These are phyloP conservation scores for Stratiomys singularior DNA, from an alignment of 2,888 invertebrate genomes.

Conservation along the genomic window DNA sequence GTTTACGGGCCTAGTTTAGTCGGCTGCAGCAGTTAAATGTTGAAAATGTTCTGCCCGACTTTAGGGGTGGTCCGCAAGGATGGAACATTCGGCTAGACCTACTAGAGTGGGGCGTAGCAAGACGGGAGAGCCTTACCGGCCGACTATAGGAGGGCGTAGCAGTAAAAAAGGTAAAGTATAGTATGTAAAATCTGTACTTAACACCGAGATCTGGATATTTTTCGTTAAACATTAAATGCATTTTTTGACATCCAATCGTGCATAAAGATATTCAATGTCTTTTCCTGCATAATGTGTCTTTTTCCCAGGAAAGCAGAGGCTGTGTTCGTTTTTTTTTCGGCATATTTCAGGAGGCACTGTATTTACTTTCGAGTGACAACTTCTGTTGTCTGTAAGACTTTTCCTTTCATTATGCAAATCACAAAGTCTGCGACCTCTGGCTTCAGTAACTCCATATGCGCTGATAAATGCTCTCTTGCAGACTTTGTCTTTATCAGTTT, in stretches of 20 bases:
- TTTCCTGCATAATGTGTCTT: slow-evolving; percentile 11
- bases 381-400: background rate
- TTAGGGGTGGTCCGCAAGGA: too few relatives aligned
- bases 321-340: background rate
- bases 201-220: slow-evolving; percentile 20
- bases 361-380: background rate
- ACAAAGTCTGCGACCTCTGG: slow-evolving; percentile 14
- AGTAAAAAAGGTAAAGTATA: too few relatives aligned
- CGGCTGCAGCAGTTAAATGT: too few relatives aligned
- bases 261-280: slow-evolving; percentile 13
- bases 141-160: too few relatives aligned
- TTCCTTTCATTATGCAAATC: slow-evolving; percentile 16
- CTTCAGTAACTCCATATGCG: slow-evolving; percentile 15
- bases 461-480: slow-evolving; percentile 34
- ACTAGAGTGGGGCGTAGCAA: too few relatives aligned
- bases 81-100: too few relatives aligned
- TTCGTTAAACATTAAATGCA: background rate
- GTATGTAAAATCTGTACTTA: slow-evolving; percentile 37
- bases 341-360: background rate
- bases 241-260: slow-evolving; percentile 19
- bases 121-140: too few relatives aligned
- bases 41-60: too few relatives aligned
- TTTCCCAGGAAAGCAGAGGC: background rate
- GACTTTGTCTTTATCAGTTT: slow-evolving; percentile 7
- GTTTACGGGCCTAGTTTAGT: too few relatives aligned